A percentile compares a stretch with the other conserved stretches of the same genome.
phyloP scores from a whole-genome alignment of 1,140 invertebrate genomes.

The Drosophila suzukii region DNA sequence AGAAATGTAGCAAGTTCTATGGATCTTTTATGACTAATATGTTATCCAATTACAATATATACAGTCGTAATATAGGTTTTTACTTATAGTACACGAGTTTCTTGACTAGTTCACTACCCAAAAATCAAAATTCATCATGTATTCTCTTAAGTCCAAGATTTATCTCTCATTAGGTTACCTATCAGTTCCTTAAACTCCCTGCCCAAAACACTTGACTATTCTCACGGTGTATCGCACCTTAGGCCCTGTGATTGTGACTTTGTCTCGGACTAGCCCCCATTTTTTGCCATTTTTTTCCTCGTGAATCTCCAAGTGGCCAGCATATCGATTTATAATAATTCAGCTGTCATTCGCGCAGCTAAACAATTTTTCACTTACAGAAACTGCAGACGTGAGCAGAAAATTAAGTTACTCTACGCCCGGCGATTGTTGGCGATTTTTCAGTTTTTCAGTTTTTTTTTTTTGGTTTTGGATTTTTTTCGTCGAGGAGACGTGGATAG shows the following conservation, averaged over 20 bases:
- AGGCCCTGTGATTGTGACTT: conserved; percentile 15
- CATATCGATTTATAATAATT: conserved; percentile 84
- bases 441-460: conserved; percentile 9
- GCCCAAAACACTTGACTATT: not conserved
- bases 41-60: too few relatives aligned
- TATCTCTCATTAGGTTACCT: not conserved
- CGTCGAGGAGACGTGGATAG: conserved; percentile 29
- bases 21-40: too few relatives aligned
- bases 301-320: conserved; percentile 43
- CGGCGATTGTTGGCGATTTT: conserved; percentile 21
- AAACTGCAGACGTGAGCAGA: conserved; percentile 81
- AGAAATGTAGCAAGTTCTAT: too few relatives aligned
- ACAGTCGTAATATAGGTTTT: too few relatives aligned
- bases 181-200: not conserved
- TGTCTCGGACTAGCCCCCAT: conserved; percentile 45
- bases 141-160: not conserved
- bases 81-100: too few relatives aligned
- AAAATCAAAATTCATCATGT: too few relatives aligned
- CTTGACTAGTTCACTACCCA: too few relatives aligned
- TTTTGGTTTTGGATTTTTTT: not conserved
- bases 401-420: conserved; percentile 72
- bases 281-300: conserved; percentile 30
- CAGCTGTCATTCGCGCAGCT: conserved; percentile 80
- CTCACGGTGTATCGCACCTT: conserved; percentile 15
- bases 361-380: conserved; percentile 74